Evolutionary conservation across 2,797 vertebrate species (phyloP).

Genomic region (Eospalax fontanierii): DNA sequence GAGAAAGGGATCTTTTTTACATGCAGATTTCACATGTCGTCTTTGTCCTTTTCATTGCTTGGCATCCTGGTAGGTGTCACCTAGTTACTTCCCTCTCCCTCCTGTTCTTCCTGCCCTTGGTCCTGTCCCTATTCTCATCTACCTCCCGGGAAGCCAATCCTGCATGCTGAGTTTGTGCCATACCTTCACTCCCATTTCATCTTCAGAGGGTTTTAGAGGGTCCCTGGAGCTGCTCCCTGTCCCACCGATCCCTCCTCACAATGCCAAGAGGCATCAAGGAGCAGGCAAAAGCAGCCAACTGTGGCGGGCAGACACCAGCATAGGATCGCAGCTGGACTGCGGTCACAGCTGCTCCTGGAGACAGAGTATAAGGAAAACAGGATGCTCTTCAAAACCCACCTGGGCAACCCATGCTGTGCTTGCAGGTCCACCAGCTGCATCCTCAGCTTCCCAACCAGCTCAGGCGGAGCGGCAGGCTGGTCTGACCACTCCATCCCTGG

Average conservation of each 20-base stretch:
- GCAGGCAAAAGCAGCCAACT: slow-evolving; percentile 58
- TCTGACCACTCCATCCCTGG: slow-evolving; percentile 55
- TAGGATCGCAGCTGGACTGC: slow-evolving; percentile 82
- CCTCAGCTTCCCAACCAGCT: slow-evolving; percentile 19
- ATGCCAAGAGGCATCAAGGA: slow-evolving; percentile 14
- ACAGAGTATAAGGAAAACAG: not conserved
- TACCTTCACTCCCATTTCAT: slow-evolving; percentile 69
- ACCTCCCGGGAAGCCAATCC: slow-evolving; percentile 78
- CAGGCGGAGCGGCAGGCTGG: slow-evolving; percentile 10
- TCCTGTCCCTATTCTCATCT: slow-evolving; percentile 4
- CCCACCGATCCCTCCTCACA: not conserved
- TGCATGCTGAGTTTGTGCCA: slow-evolving; percentile 75
- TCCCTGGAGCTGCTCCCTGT: slow-evolving; percentile 34
- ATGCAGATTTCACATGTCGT: slow-evolving; percentile 56
- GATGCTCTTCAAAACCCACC: slow-evolving; percentile 19
- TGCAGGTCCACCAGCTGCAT: not conserved
- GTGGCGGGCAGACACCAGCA: not conserved
- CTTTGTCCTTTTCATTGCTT: slow-evolving; percentile 58
- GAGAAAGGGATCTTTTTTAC: slow-evolving; percentile 62
- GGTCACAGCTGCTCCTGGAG: slow-evolving; percentile 65
- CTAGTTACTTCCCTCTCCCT: slow-evolving; percentile 21
- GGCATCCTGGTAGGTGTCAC: slow-evolving; percentile 52
- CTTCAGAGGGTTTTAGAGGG: slow-evolving; percentile 50
- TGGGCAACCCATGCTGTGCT: not conserved
- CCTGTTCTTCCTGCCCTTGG: not conserved